Evolutionary conservation across 2,113 vertebrate species (phyloP).

Genomic region (Rana temporaria): DNA sequence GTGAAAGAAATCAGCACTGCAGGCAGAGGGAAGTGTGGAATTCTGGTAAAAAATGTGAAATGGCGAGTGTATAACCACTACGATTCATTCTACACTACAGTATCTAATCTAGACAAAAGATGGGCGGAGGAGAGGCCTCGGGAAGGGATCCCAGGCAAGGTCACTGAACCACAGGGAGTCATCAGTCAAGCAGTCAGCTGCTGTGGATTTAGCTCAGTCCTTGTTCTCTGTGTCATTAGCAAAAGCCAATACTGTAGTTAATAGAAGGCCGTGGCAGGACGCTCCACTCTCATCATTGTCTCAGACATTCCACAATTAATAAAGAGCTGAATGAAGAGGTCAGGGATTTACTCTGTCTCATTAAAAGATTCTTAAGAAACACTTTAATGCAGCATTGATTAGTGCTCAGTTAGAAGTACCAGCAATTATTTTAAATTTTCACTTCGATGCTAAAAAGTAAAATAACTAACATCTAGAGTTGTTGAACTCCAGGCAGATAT

Average conservation of each 20-base stretch:
- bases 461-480: too few species aligned
- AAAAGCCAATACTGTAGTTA: slow-evolving; percentile 54
- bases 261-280: slow-evolving; percentile 46
- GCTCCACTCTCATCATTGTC: slow-evolving; percentile 44
- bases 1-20: slow-evolving; percentile 17
- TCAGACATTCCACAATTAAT: slow-evolving; percentile 55
- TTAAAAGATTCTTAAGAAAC: slow-evolving; percentile 49
- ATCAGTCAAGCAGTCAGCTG: slow-evolving; percentile 55
- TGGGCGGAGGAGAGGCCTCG: slow-evolving; percentile 27
- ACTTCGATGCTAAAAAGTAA: neutral
- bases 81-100: slow-evolving; percentile 34
- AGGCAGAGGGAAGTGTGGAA: neutral
- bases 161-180: slow-evolving; percentile 53
- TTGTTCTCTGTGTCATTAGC: slow-evolving; percentile 42
- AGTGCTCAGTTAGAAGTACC: neutral
- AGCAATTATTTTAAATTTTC: neutral
- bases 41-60: neutral
- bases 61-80: slow-evolving; percentile 6
- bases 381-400: slow-evolving; percentile 6
- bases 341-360: slow-evolving; percentile 36
- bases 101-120: slow-evolving; percentile 47
- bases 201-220: slow-evolving; percentile 46
- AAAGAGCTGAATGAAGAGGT: slow-evolving; percentile 42
- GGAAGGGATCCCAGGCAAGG: slow-evolving; percentile 35
- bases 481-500: too few species aligned